Percentiles rank a stretch among this genome's conserved stretches.
Conservation (phyloP, 2,888 invertebrate species). For the Calameuta pallipes region DNA sequence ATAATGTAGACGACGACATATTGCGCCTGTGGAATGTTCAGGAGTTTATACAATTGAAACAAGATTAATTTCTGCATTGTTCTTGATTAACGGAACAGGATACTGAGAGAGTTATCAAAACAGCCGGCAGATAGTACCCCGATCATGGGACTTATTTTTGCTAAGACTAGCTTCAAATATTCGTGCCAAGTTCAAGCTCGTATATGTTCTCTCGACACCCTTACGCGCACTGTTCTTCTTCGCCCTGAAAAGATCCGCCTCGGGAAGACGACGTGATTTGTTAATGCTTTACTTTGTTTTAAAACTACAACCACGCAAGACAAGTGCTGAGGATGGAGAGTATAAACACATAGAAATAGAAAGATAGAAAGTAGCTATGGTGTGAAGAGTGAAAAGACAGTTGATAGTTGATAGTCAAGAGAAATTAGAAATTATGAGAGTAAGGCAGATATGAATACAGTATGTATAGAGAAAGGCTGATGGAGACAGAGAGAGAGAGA, state of each 20-base stretch:
- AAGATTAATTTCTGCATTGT: not conserved
- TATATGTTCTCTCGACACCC: not conserved
- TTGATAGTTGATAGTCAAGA: not conserved
- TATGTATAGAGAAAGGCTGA: constrained; percentile 13
- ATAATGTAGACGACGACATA: not conserved
- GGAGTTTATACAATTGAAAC: not conserved
- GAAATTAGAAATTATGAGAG: constrained; percentile 12
- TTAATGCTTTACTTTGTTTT: not conserved
- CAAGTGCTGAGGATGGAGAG: not conserved
- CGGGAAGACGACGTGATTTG: not conserved
- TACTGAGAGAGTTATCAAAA: not conserved
- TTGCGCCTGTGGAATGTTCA: not conserved
- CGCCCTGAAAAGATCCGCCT: not conserved
- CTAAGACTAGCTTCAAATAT: not conserved
- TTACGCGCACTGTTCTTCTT: constrained; percentile 1
- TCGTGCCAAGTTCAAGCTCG: not conserved
- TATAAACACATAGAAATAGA: not conserved
- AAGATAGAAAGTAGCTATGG: not conserved
- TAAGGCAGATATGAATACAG: not conserved
- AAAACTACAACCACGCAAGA: constrained; percentile 17
- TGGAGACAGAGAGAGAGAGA: constrained; percentile 7
- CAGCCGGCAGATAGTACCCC: not conserved
- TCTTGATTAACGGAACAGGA: not conserved
- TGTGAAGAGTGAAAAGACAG: not conserved
- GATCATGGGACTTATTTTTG: not conserved